Evolutionary conservation across 1,140 invertebrate species (phyloP).

Genomic region (Psix sp.): DNA sequence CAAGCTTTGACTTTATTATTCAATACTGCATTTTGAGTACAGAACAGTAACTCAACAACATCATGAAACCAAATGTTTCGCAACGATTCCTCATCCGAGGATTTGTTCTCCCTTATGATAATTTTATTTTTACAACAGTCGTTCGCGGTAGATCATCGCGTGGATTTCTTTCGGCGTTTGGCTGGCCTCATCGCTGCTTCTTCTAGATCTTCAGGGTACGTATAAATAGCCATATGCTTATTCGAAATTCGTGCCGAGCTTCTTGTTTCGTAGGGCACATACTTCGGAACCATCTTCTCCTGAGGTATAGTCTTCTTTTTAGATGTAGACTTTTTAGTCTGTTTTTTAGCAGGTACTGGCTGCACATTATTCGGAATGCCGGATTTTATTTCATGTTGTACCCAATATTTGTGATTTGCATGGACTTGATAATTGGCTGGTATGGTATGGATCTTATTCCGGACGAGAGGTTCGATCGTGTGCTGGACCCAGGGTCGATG

Average conservation of each 20-base stretch:
- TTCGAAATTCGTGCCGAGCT: slow-evolving; percentile 66
- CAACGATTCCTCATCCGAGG: neutral
- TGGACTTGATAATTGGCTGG: neutral
- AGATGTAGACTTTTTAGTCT: slow-evolving; percentile 34
- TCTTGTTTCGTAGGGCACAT: too few relatives aligned
- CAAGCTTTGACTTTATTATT: slow-evolving; percentile 1
- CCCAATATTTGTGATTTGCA: neutral
- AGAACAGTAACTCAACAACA: slow-evolving; percentile 1
- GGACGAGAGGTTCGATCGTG: neutral
- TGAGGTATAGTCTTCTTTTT: slow-evolving; percentile 55
- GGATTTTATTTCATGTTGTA: neutral
- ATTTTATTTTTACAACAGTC: neutral
- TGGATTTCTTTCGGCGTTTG: slow-evolving; percentile 68
- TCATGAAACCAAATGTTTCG: neutral
- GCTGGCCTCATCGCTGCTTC: slow-evolving; percentile 55
- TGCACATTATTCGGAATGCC: neutral
- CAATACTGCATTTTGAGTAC: slow-evolving; percentile 1
- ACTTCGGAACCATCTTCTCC: slow-evolving; percentile 32
- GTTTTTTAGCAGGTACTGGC: neutral
- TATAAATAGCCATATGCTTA: slow-evolving; percentile 71
- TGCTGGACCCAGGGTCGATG: neutral
- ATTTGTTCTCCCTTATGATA: neutral
- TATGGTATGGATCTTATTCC: too few relatives aligned
- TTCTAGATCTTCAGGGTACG: slow-evolving; percentile 68
- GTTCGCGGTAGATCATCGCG: slow-evolving; percentile 68